Percentiles rank a stretch among this genome's conserved stretches.
These are phyloP conservation scores for Sycophila texana DNA, from an alignment of 2,888 invertebrate species.

Conservation along the genomic window DNA sequence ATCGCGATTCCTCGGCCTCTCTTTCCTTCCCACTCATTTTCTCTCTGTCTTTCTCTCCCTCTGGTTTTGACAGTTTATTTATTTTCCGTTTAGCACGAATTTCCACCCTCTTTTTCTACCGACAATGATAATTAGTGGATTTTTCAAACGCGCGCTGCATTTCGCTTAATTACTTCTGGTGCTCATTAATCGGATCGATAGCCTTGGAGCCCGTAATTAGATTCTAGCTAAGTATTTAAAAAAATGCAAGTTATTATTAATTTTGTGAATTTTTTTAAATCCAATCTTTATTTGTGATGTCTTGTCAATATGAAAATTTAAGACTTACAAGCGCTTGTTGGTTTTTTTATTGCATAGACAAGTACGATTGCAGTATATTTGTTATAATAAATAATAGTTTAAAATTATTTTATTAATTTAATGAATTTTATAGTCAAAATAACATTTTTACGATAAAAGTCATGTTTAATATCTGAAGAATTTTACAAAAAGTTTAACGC, in stretches of 20 bases:
- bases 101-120: neutral
- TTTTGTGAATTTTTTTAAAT: slow-evolving; percentile 1
- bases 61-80: slow-evolving; percentile 50
- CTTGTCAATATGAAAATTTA: no score
- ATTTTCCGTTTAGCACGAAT: slow-evolving; percentile 1
- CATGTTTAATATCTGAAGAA: no score
- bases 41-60: neutral
- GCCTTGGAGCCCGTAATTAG: slow-evolving; percentile 11
- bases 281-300: neutral
- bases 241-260: neutral
- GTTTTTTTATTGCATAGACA: no score
- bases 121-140: neutral
- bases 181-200: neutral
- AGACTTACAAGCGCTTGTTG: no score
- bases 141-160: neutral
- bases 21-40: no score
- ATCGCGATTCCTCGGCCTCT: slow-evolving; percentile 13
- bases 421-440: no score
- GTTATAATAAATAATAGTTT: no score
- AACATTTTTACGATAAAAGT: no score
- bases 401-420: no score
- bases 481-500: no score
- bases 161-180: slow-evolving; percentile 4
- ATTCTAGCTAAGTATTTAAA: neutral
- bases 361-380: no score